Evolutionary conservation across 2,113 vertebrate genomes (phyloP).

Genomic region (Dicaeum eximium): DNA sequence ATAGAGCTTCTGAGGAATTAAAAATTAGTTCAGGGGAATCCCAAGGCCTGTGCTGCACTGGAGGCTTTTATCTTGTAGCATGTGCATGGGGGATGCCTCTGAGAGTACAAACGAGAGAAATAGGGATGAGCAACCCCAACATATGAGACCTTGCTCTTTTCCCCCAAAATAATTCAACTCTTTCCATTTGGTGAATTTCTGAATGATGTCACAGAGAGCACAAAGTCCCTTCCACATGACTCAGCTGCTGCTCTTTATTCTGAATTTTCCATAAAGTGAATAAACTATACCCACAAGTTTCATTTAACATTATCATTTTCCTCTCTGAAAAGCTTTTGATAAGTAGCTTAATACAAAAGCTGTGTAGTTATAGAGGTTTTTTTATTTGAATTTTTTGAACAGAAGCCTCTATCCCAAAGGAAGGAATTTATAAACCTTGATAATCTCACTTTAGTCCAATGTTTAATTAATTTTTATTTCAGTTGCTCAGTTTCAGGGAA

Average conservation of each 20-base stretch:
- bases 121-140: not conserved
- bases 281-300: not conserved
- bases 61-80: not conserved
- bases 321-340: not conserved
- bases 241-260: not conserved
- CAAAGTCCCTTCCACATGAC: not conserved
- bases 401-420: not conserved
- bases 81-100: not conserved
- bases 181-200: not conserved
- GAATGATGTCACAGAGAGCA: not conserved
- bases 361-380: not conserved
- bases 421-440: not conserved
- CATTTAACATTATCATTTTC: not conserved
- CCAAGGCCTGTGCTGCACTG: rapidly evolving
- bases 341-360: not conserved
- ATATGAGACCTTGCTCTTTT: not conserved
- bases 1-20: not conserved
- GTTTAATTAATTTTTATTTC: slow-evolving; percentile 61
- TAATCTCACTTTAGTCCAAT: not conserved
- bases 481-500: not conserved
- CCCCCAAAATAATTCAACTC: not conserved
- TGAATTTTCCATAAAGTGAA: not conserved
- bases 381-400: not conserved
- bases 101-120: not conserved
- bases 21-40: not conserved